Conservation (phyloP, 1,140 invertebrate species). For the Drosophila melanogaster region Release_6_plus_ISO1_MT NT_033777.3:7751501-7752000, state of each 20-base stretch:
- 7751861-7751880: not conserved
- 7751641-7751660: constrained; percentile 45
- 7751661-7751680: constrained; percentile 23
- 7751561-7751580: constrained; percentile 12
- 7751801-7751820: constrained; percentile 37
- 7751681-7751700: constrained; percentile 18
- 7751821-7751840: not conserved
- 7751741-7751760: constrained; percentile 39
- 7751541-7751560: constrained; percentile 22
- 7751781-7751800: constrained; percentile 37
- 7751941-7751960: not conserved
- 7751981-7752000: not conserved
- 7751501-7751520: constrained; percentile 1
- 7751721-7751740: constrained; percentile 20
- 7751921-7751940: not conserved
- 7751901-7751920: not conserved
- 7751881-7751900: not conserved
- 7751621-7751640: constrained; percentile 73
- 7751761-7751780: constrained; percentile 44
- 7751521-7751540: not conserved
- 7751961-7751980: not conserved
- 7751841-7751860: too few species aligned
- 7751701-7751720: constrained; percentile 4
- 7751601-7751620: constrained; percentile 70
- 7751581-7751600: constrained; percentile 44